phyloP scores from a whole-genome alignment of 2,113 vertebrate genomes.

The Gopherus flavomarginatus region DNA sequence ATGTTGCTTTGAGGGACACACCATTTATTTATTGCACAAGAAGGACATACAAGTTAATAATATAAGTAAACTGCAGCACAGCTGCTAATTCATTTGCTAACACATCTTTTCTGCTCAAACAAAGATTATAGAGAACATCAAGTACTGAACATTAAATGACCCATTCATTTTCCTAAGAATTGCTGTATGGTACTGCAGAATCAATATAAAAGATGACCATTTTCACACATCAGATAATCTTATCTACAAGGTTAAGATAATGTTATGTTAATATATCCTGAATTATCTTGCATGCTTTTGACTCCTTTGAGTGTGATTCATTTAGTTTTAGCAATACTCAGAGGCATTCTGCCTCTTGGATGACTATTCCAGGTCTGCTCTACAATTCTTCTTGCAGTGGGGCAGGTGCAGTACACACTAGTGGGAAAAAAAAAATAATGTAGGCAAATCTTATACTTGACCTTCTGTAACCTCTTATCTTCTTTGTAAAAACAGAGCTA shows the following conservation, averaged over 20 bases:
- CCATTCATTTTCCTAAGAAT: constrained; percentile 69
- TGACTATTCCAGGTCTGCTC: neutral
- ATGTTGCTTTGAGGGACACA: neutral
- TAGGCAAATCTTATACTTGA: constrained; percentile 38
- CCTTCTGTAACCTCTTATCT: constrained; percentile 21
- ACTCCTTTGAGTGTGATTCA: constrained; percentile 61
- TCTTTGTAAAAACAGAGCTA: neutral
- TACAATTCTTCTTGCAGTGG: neutral
- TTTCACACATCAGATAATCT: constrained; percentile 74
- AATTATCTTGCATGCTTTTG: constrained; percentile 44
- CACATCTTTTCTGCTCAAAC: constrained; percentile 61
- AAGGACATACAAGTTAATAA: constrained; percentile 60
- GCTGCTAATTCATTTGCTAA: constrained; percentile 73
- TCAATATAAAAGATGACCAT: constrained; percentile 76
- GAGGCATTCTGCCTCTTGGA: constrained; percentile 12
- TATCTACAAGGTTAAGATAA: constrained; percentile 77
- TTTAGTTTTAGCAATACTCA: constrained; percentile 60
- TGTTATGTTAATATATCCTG: constrained; percentile 74
- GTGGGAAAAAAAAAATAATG: neutral
- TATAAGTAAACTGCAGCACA: constrained; percentile 67
- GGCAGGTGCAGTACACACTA: constrained; percentile 14
- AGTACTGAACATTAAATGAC: constrained; percentile 72
- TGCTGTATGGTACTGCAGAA: constrained; percentile 35
- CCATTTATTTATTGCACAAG: neutral
- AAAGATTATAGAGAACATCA: constrained; percentile 53